Evolutionary conservation across 2,113 vertebrate genomes (phyloP), one percentile per base, ranked within the genome.

Genomic region (Elephantulus edwardii): DNA sequence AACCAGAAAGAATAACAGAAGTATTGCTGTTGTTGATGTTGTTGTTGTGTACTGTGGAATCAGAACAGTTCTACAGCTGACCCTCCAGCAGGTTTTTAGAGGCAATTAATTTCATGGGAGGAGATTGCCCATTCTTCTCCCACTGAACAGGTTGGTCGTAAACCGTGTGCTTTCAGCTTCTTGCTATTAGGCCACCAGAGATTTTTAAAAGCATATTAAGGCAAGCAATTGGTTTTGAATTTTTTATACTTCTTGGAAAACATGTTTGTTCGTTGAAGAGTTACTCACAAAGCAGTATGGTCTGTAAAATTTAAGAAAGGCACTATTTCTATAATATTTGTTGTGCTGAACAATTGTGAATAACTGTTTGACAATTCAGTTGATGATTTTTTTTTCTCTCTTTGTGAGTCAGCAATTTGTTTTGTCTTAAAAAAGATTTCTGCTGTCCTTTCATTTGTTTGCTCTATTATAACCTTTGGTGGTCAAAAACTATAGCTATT

Each of bases 221-320:
- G 16, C n/a, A 19, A 35, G 17, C 7, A 40, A 68, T 35, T 68
- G 7, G 35, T 8, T 16, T 10, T 66, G 22, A 2, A 33, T 79
- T 79, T 76, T 52, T 86, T 38, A 56, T 81, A 88, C 78, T 77
- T 72, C 44, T 72, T 77, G 76, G 64, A 71, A 89, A 80, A 52
- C 22, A 38, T 52, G 14, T 64, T 77, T 48, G 14, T 44, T 26
- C 48, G 38, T 26, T n/a, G 16, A 11, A 84, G 48, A 62, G 8
- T 64, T 85, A 62, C 24, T 30, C 13, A 35, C 13, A 66, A 78
- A 68, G 0, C 16, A 60, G 19, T 58, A 26, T 84, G 11, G 22
- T 3, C 8, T 9, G 4, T 40, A 20, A 58, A 89, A 72, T 82
- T 3, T n/a, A 84, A 88, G 2, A 83, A 79, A 52, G 35, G 83